Evolutionary conservation across 2,113 vertebrate genomes (phyloP), one percentile per base, ranked within the genome.

Genomic region (Nerophis ophidion): DNA sequence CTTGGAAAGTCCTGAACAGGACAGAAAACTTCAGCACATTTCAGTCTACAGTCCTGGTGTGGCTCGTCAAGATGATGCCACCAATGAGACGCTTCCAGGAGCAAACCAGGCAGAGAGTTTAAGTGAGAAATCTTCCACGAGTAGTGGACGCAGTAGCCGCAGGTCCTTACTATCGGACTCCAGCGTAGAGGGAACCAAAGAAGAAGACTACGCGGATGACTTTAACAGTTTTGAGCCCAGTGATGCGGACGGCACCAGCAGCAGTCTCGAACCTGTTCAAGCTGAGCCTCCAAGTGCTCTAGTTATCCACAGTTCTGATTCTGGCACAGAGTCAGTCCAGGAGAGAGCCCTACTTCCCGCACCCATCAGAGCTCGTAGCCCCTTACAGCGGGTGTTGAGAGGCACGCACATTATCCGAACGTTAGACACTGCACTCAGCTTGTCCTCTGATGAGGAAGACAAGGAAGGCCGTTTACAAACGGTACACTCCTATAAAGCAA

Each of bases 131-230:
- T 75, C 48, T 57, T 57, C 63, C 10, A 62, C 14, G 52, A 75
- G 60, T n/a, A 58, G 72, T 57, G 63, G 60, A 61, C 13, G 16
- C 58, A 87, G 72, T 64, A 68, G 62, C 66, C 80, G 71, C 17
- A 80, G 84, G 60, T 76, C 77, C 6, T 80, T 75, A 5, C 81
- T 87, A 51, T 91, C 90, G 1, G 83, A 84, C 63, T 89, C 88
- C 63, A 87, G 89, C 0, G 0, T 78, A 44, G 72, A 60, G 54
- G 90, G 84, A 63, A 60, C 71, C 33, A 81, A 89, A 52, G 88
- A 89, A 17, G 82, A 55, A 1, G 81, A 87, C 45, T 92, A 90
- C 62, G 89, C 87, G 7, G 93, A 95, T 76, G 92, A 94, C 75
- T 92, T 92, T 70, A 89, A 69, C 61, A 89, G 87, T 58, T 45